Conservation (phyloP, 37 sponge, comb jelly and placozoan genomes). For the Theonella swinhoei region DNA sequence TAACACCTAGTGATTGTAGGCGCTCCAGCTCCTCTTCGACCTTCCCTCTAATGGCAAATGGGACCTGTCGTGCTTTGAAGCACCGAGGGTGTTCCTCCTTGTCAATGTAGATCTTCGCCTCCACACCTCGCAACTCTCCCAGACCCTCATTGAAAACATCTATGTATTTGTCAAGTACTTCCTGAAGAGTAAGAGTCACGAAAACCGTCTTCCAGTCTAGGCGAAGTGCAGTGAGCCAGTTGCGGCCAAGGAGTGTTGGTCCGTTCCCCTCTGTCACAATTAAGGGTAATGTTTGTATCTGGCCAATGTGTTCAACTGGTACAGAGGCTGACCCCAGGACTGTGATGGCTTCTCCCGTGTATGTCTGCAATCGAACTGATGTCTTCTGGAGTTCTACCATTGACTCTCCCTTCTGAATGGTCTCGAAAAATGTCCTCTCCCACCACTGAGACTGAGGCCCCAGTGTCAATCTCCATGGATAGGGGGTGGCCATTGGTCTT, state of each 20-base stretch:
- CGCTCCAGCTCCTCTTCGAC: slow-evolving; percentile 39
- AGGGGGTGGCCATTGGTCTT: background rate
- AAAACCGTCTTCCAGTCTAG: slow-evolving; percentile 19
- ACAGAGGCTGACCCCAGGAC: slow-evolving; percentile 35
- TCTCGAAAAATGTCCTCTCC: background rate
- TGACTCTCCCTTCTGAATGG: background rate
- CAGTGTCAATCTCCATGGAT: slow-evolving; percentile 58
- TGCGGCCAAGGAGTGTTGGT: slow-evolving; percentile 48
- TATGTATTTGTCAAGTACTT: slow-evolving; percentile 17
- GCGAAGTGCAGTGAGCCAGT: slow-evolving; percentile 13
- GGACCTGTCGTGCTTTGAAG: slow-evolving; percentile 26
- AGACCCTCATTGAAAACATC: slow-evolving; percentile 21
- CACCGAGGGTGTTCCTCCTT: slow-evolving; percentile 24
- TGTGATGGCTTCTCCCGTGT: slow-evolving; percentile 48
- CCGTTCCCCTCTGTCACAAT: slow-evolving; percentile 43
- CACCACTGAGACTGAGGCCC: slow-evolving; percentile 43
- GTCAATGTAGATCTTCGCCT: slow-evolving; percentile 29
- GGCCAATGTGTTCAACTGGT: background rate
- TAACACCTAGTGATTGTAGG: slow-evolving; percentile 33
- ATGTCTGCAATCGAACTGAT: slow-evolving; percentile 21
- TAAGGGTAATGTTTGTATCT: background rate
- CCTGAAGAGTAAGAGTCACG: slow-evolving; percentile 1
- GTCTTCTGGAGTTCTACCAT: slow-evolving; percentile 1
- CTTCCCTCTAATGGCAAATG: slow-evolving; percentile 7
- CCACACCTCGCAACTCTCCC: slow-evolving; percentile 9